phyloP scores from a whole-genome alignment of 2,113 vertebrate genomes.

The Peromyscus polionotus region DNA sequence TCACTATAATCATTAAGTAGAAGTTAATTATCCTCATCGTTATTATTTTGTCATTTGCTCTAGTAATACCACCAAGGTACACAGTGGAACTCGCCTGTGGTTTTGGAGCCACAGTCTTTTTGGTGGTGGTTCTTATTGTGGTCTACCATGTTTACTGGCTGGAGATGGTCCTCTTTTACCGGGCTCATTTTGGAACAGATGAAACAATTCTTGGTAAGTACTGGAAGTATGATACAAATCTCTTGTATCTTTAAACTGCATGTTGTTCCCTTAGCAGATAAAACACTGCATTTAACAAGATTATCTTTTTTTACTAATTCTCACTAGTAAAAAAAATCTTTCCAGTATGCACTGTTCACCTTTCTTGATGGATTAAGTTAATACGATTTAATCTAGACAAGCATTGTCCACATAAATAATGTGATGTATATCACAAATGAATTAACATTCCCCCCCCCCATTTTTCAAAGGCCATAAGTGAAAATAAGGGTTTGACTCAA shows the following conservation, averaged over 20 bases:
- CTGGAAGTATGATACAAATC: background rate
- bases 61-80: constrained; percentile 87
- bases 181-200: constrained; percentile 96
- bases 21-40: background rate
- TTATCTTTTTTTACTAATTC: background rate
- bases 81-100: constrained; percentile 94
- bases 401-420: background rate
- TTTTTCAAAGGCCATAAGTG: background rate
- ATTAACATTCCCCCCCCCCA: background rate
- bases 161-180: constrained; percentile 96
- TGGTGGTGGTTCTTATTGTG: constrained; percentile 92
- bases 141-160: constrained; percentile 96
- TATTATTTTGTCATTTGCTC: constrained; percentile 30
- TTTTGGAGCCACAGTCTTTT: constrained; percentile 91
- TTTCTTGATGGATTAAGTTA: background rate
- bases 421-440: background rate
- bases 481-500: constrained; percentile 18
- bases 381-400: background rate
- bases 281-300: background rate
- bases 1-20: background rate
- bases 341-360: background rate
- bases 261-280: background rate
- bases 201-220: constrained; percentile 94
- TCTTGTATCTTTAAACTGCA: constrained; percentile 28
- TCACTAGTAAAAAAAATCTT: constrained; percentile 13